phyloP scores from a whole-genome alignment of 23 tunicate species.

The Diplosoma virens region DNA sequence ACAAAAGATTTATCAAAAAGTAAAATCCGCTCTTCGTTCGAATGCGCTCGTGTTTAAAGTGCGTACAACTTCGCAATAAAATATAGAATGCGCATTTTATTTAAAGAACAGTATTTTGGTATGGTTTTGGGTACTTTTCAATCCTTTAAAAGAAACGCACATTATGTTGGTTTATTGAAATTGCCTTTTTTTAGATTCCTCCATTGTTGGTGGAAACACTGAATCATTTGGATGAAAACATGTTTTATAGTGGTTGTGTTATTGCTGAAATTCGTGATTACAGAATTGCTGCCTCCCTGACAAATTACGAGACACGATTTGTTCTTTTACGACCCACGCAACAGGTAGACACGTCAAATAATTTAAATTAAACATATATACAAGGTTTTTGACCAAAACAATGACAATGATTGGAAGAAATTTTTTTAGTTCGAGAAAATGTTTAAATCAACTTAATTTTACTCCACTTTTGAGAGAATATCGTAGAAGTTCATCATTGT shows the following conservation, averaged over 20 bases:
- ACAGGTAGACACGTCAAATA: constrained; percentile 28
- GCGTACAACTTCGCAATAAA: no score
- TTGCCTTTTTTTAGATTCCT: constrained; percentile 49
- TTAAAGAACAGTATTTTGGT: no score
- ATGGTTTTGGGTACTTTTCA: no score
- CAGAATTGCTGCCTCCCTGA: constrained; percentile 55
- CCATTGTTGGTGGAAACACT: constrained; percentile 49
- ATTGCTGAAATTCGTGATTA: constrained; percentile 78
- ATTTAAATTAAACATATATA: background rate
- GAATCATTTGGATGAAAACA: constrained; percentile 11
- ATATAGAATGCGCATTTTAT: no score
- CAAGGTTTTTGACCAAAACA: background rate
- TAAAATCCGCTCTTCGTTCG: no score
- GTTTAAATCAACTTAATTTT: background rate
- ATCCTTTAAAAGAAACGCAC: no score
- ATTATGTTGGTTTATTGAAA: no score
- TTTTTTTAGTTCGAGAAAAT: background rate
- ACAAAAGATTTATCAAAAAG: no score
- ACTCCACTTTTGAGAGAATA: background rate
- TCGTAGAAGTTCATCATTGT: constrained; percentile 4
- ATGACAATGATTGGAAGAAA: no score
- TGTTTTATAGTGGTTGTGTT: constrained; percentile 63
- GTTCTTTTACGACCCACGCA: constrained; percentile 80
- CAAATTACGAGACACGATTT: constrained; percentile 43
- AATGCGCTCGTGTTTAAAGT: no score